A percentile compares a stretch with the other conserved stretches of the same genome.
phyloP scores from a whole-genome alignment of 2,797 vertebrate genomes.

The Glossophaga mutica region DNA sequence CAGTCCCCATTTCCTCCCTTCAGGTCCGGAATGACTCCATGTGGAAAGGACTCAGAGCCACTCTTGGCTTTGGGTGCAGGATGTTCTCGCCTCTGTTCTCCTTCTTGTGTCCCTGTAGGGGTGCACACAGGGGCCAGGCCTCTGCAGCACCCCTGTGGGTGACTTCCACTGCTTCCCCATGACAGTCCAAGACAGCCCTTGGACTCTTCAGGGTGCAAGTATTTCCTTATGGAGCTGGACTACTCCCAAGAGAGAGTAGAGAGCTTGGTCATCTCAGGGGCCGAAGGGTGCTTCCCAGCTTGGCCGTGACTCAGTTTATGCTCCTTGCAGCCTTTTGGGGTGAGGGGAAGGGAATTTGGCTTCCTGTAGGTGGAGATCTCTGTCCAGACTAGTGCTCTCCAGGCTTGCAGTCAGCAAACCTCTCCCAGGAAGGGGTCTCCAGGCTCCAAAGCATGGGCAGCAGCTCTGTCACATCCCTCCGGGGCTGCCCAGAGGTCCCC shows the following conservation, averaged over 20 bases:
- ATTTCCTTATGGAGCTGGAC: neutral
- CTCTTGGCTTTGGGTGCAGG: neutral
- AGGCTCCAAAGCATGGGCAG: neutral
- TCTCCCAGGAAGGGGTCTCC: neutral
- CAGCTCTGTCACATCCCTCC: neutral
- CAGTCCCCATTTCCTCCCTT: neutral
- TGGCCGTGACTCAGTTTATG: neutral
- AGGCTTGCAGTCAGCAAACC: neutral
- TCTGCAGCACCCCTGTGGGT: accelerated
- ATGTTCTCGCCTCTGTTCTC: neutral
- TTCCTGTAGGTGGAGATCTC: neutral
- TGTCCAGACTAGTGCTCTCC: neutral
- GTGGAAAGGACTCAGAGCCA: neutral
- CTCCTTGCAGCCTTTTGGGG: neutral
- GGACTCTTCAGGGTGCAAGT: neutral
- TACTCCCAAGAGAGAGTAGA: neutral
- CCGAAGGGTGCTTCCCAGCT: neutral
- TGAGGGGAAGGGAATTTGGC: neutral
- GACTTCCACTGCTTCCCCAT: neutral
- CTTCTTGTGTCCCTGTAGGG: too few species aligned
- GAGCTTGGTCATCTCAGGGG: neutral
- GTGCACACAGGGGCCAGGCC: accelerated
- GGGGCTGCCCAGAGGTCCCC: neutral
- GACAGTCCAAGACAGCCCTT: neutral
- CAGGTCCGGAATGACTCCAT: neutral